Conservation (phyloP, 2,797 vertebrate genomes). For the Decapterus maruadsi region DNA sequence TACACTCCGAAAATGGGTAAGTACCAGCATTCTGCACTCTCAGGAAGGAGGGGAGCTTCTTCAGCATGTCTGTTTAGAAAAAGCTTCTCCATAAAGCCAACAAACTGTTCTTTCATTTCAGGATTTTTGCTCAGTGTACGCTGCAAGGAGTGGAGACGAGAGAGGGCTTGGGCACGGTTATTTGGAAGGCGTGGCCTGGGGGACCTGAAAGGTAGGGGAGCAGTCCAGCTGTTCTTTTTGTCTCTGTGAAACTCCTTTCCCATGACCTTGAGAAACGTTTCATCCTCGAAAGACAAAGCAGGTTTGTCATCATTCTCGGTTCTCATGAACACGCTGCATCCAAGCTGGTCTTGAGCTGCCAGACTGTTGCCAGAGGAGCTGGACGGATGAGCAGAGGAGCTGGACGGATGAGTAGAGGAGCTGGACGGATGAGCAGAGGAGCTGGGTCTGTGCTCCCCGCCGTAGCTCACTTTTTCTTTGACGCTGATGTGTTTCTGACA, state of each 20-base stretch:
- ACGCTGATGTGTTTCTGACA: conserved; percentile 11
- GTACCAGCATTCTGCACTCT: conserved; percentile 14
- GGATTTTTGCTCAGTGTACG: not conserved
- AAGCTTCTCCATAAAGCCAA: conserved; percentile 5
- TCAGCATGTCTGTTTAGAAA: conserved; percentile 4
- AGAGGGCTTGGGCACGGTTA: conserved; percentile 16
- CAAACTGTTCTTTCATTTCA: conserved; percentile 27
- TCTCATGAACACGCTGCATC: conserved; percentile 12
- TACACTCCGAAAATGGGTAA: conserved; percentile 19
- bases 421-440: too few relatives aligned
- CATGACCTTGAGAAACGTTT: conserved; percentile 29
- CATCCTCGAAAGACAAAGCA: conserved; percentile 49
- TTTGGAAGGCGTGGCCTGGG: conserved; percentile 6
- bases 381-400: not conserved
- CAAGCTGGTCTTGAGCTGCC: conserved; percentile 18
- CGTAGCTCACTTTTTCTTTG: conserved; percentile 10
- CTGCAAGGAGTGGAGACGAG: not conserved
- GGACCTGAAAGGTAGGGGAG: conserved; percentile 31
- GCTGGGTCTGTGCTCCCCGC: conserved; percentile 12
- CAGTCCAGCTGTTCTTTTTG: conserved; percentile 31
- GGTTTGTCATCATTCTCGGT: conserved; percentile 17
- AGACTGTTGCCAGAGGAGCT: too few relatives aligned
- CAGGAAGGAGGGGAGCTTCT: not conserved
- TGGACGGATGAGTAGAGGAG: too few relatives aligned
- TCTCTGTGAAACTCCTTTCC: conserved; percentile 23